Evolutionary conservation across 2,113 vertebrate species (phyloP).

Genomic region (Candoia aspera): DNA sequence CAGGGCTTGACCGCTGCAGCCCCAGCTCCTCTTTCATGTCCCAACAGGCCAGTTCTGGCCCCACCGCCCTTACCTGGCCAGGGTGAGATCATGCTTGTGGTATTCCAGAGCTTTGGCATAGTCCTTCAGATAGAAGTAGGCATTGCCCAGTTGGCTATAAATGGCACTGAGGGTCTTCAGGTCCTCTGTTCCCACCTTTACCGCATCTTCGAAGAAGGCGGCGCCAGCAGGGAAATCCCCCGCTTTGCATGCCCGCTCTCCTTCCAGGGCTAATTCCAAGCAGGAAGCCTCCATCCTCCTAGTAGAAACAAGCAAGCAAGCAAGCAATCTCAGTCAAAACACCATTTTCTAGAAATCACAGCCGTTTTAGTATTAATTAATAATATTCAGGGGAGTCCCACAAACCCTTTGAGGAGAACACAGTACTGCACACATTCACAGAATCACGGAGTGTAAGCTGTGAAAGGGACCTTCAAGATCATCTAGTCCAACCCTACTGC

Average conservation of each 20-base stretch:
- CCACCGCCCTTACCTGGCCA: slow-evolving; percentile 85
- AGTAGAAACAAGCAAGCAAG: not conserved
- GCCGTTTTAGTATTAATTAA: not conserved
- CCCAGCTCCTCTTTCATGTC: not conserved
- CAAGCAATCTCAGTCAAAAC: not conserved
- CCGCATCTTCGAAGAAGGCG: slow-evolving; percentile 92
- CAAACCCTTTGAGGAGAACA: too few species aligned
- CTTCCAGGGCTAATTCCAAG: slow-evolving; percentile 93
- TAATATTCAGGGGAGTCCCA: too few species aligned
- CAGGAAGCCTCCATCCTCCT: slow-evolving; percentile 96
- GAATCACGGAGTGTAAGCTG: not conserved
- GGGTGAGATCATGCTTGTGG: slow-evolving; percentile 91
- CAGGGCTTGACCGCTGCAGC: not conserved
- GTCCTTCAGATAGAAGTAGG: slow-evolving; percentile 98
- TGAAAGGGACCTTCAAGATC: not conserved
- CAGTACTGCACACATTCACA: too few species aligned
- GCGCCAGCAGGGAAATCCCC: slow-evolving; percentile 93
- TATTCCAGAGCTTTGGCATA: slow-evolving; percentile 91
- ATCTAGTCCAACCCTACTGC: not conserved
- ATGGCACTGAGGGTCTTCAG: slow-evolving; percentile 97
- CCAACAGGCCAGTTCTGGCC: not conserved
- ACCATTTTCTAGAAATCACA: not conserved
- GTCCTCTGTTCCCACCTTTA: slow-evolving; percentile 96
- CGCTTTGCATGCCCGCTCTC: slow-evolving; percentile 91
- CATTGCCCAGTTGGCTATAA: slow-evolving; percentile 98